These are phyloP conservation scores for Drosophila basisetae DNA, from an alignment of 2,888 invertebrate species.

Conservation along the genomic window DNA sequence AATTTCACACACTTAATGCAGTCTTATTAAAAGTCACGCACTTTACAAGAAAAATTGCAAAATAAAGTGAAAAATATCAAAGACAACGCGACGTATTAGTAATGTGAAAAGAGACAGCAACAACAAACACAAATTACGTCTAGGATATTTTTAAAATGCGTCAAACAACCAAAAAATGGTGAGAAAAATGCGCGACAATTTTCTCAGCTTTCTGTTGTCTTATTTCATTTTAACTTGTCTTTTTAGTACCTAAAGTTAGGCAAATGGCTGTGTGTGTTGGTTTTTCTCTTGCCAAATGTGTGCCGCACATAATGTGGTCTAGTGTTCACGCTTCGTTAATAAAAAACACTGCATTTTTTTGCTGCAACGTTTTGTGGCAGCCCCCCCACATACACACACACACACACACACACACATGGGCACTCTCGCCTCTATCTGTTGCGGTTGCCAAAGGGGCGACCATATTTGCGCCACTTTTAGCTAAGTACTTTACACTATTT, in stretches of 20 bases:
- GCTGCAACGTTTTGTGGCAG: conserved; percentile 37
- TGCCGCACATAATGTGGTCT: conserved; percentile 80
- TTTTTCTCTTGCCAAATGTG: conserved; percentile 56
- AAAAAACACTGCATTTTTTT: conserved; percentile 43
- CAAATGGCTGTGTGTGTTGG: conserved; percentile 31
- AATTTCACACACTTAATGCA: conserved; percentile 62
- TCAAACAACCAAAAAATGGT: conserved; percentile 56
- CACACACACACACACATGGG: too few relatives aligned
- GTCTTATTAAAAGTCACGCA: conserved; percentile 76
- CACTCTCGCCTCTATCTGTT: background rate
- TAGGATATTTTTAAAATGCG: conserved; percentile 78
- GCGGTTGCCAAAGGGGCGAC: conserved; percentile 26
- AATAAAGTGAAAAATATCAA: conserved; percentile 42
- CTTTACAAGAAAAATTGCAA: conserved; percentile 41
- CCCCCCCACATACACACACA: background rate
- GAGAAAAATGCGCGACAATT: conserved; percentile 55
- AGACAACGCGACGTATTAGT: conserved; percentile 73
- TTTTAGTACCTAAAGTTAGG: conserved; percentile 54
- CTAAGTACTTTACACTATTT: conserved; percentile 63
- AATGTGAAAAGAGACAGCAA: conserved; percentile 54
- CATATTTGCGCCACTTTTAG: conserved; percentile 64
- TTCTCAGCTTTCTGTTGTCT: conserved; percentile 48
- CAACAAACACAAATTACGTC: conserved; percentile 53
- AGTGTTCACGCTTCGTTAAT: conserved; percentile 78
- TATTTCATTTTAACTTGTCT: conserved; percentile 31